phyloP scores from a whole-genome alignment of 2,113 vertebrate genomes.

The Tragulus kanchil region DNA sequence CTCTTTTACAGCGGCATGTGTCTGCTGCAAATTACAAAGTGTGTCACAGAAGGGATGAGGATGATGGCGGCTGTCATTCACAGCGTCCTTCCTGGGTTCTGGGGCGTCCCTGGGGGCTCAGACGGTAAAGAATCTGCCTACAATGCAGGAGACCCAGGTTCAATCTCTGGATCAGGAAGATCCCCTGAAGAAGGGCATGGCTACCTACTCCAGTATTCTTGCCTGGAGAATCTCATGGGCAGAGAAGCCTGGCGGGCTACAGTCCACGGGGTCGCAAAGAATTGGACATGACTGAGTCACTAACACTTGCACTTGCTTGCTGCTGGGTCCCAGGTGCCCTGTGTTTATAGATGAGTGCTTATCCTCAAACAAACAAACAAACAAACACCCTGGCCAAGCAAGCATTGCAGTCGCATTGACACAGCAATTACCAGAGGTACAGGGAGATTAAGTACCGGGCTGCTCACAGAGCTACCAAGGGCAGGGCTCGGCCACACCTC shows the following conservation, averaged over 20 bases:
- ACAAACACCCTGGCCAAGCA: too few species aligned
- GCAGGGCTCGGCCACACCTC: not conserved
- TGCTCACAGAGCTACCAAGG: not conserved
- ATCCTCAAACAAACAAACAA: not conserved
- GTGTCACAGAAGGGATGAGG: not conserved
- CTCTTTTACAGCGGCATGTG: not conserved
- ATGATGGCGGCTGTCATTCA: not conserved
- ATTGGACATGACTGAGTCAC: not conserved
- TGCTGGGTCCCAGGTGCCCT: not conserved
- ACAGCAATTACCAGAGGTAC: not conserved
- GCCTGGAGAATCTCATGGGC: not conserved
- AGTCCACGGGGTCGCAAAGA: not conserved
- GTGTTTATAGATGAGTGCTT: not conserved
- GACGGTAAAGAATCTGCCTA: not conserved
- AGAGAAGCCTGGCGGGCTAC: not conserved
- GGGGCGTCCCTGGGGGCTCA: not conserved
- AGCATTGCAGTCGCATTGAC: rapidly evolving
- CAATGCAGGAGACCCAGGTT: not conserved
- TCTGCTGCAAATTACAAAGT: not conserved
- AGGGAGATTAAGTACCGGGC: not conserved
- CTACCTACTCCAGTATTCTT: not conserved
- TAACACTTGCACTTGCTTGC: not conserved
- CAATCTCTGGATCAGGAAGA: not conserved
- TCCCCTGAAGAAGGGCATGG: not conserved
- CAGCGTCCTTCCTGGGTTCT: not conserved